phyloP scores from a whole-genome alignment of 2,797 vertebrate genomes.

The Gallinago stenura region DNA sequence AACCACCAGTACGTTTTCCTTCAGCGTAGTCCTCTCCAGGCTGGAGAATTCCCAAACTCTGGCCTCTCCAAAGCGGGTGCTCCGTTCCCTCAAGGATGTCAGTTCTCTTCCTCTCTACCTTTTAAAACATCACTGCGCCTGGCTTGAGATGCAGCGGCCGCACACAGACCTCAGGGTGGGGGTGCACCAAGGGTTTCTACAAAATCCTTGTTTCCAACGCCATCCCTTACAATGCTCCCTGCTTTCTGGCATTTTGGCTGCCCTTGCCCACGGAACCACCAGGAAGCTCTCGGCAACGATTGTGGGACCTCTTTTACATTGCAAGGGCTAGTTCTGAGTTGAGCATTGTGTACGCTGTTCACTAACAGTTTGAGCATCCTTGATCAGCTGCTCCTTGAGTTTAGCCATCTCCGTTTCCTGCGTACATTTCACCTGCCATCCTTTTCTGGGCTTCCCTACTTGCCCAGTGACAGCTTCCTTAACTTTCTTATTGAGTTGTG shows the following conservation, averaged over 20 bases:
- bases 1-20: not conserved
- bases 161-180: accelerated
- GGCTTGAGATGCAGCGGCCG: not conserved
- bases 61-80: not conserved
- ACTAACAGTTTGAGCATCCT: not conserved
- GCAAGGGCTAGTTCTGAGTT: not conserved
- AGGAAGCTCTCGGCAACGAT: accelerated
- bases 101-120: not conserved
- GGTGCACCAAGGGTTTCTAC: not conserved
- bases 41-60: not conserved
- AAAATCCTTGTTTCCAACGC: not conserved
- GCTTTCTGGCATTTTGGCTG: not conserved
- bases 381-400: not conserved
- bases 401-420: not conserved
- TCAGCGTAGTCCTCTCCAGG: not conserved
- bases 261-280: accelerated
- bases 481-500: not conserved
- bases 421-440: accelerated
- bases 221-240: accelerated
- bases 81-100: accelerated
- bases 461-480: not conserved
- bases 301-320: accelerated
- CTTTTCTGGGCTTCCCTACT: not conserved
- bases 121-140: accelerated
- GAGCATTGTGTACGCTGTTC: not conserved